These are phyloP conservation scores for Phaedon cochleariae DNA, from an alignment of 2,888 invertebrate genomes.

Conservation along the genomic window DNA sequence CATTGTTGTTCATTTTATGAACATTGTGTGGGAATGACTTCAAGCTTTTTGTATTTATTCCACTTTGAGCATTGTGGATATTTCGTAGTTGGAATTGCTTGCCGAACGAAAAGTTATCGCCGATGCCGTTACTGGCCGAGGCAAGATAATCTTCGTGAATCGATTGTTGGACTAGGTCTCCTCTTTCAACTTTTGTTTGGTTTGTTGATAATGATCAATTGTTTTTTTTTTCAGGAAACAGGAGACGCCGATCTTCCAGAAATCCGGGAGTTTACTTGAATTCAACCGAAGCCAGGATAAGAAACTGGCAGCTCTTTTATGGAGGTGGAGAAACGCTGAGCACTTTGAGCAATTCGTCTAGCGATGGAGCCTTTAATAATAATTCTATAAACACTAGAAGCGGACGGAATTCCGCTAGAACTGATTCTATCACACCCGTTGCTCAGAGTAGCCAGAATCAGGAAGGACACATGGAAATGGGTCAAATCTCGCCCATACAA, in stretches of 20 bases:
- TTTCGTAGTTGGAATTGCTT: too few relatives aligned
- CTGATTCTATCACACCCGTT: background rate
- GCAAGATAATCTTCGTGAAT: too few relatives aligned
- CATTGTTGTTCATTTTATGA: too few relatives aligned
- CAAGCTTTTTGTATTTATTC: too few relatives aligned
- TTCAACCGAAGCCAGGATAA: constrained; percentile 42
- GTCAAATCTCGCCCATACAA: constrained; percentile 16
- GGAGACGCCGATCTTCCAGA: background rate
- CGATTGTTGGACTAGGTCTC: too few relatives aligned
- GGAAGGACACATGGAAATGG: constrained; percentile 2
- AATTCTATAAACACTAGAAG: constrained; percentile 24
- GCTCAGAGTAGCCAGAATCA: background rate
- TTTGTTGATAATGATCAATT: background rate
- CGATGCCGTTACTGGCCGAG: too few relatives aligned
- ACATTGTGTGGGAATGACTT: too few relatives aligned
- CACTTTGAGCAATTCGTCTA: constrained; percentile 21
- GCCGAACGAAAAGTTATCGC: too few relatives aligned
- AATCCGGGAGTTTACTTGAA: background rate
- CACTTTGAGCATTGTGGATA: too few relatives aligned
- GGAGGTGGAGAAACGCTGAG: constrained; percentile 40
- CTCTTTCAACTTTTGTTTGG: too few relatives aligned
- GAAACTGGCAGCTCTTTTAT: constrained; percentile 52
- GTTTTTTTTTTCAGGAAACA: background rate
- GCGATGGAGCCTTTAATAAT: constrained; percentile 8
- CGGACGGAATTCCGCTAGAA: constrained; percentile 1